phyloP scores from a whole-genome alignment of 2,888 invertebrate species.

The Amaurobius ferox region DNA sequence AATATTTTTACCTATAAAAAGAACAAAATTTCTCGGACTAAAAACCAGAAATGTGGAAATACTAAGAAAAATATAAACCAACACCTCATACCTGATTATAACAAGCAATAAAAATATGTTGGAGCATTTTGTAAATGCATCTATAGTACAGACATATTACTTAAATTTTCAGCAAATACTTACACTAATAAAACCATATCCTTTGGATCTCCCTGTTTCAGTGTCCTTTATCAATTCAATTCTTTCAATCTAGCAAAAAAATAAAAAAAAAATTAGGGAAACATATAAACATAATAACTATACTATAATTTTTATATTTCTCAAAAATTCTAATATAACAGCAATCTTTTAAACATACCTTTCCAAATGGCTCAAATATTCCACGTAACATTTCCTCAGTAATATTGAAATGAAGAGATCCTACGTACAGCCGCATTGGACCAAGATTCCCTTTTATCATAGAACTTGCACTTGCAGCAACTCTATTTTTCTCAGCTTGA shows the following conservation, averaged over 20 bases:
- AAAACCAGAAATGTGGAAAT: no score
- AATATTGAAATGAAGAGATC: slow-evolving; percentile 98
- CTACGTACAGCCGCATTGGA: slow-evolving; percentile 97
- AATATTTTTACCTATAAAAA: no score
- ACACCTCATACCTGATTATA: no score
- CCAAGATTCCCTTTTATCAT: slow-evolving; percentile 87
- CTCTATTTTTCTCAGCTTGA: slow-evolving; percentile 86
- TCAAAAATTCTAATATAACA: background rate
- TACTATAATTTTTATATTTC: background rate
- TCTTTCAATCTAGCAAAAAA: slow-evolving; percentile 83
- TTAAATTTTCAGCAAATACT: slow-evolving; percentile 77
- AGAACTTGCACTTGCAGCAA: slow-evolving; percentile 80
- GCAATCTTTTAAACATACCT: slow-evolving; percentile 18
- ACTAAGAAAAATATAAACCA: no score
- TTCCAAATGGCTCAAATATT: slow-evolving; percentile 98
- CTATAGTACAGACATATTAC: no score
- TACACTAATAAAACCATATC: slow-evolving; percentile 98
- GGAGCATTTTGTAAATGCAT: no score
- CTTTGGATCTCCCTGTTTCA: slow-evolving; percentile 95
- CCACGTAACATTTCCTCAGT: slow-evolving; percentile 98
- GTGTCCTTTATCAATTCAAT: slow-evolving; percentile 97
- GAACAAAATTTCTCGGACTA: no score
- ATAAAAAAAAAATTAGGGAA: background rate
- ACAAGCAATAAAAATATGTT: no score
- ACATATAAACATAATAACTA: background rate